A percentile compares a stretch with the other conserved stretches of the same genome.
Conservation (phyloP, 2,113 vertebrate species). For the Myanophis thanlyinensis region DNA sequence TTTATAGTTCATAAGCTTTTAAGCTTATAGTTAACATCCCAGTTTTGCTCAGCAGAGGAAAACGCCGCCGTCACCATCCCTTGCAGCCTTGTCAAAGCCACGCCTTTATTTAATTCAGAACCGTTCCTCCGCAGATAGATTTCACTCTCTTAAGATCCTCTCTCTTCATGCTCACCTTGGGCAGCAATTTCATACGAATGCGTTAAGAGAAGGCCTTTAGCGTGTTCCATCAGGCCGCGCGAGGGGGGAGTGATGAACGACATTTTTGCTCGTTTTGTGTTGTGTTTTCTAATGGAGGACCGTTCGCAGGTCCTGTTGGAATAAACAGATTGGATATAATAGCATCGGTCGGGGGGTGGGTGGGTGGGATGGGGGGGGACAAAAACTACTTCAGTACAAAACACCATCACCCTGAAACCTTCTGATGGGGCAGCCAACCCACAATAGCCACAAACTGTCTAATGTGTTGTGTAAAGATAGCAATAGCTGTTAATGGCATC, state of each 20-base stretch:
- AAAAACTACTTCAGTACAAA: slow-evolving; percentile 57
- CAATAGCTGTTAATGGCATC: slow-evolving; percentile 66
- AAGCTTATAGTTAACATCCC: neutral
- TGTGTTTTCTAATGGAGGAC: slow-evolving; percentile 11
- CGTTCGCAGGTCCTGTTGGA: slow-evolving; percentile 57
- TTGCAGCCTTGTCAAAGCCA: neutral
- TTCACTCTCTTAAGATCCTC: slow-evolving; percentile 43
- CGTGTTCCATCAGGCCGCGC: slow-evolving; percentile 28
- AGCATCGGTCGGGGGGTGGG: neutral
- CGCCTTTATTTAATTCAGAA: slow-evolving; percentile 24
- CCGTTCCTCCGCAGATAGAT: slow-evolving; percentile 20
- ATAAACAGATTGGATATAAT: slow-evolving; percentile 60
- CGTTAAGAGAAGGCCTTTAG: slow-evolving; percentile 38
- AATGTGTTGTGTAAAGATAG: slow-evolving; percentile 55
- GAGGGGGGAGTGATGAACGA: slow-evolving; percentile 49
- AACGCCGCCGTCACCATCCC: slow-evolving; percentile 44
- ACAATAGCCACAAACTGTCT: slow-evolving; percentile 53
- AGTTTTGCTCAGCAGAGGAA: slow-evolving; percentile 28
- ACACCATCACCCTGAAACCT: slow-evolving; percentile 55
- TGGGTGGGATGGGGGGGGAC: slow-evolving; percentile 33
- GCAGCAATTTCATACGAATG: neutral
- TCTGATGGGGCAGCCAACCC: slow-evolving; percentile 52
- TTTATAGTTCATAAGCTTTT: no score
- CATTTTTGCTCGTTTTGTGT: slow-evolving; percentile 30
- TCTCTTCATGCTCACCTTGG: slow-evolving; percentile 39